These are phyloP conservation scores for Parasteatoda lunata DNA, from an alignment of 2,888 invertebrate species.

Conservation along the genomic window DNA sequence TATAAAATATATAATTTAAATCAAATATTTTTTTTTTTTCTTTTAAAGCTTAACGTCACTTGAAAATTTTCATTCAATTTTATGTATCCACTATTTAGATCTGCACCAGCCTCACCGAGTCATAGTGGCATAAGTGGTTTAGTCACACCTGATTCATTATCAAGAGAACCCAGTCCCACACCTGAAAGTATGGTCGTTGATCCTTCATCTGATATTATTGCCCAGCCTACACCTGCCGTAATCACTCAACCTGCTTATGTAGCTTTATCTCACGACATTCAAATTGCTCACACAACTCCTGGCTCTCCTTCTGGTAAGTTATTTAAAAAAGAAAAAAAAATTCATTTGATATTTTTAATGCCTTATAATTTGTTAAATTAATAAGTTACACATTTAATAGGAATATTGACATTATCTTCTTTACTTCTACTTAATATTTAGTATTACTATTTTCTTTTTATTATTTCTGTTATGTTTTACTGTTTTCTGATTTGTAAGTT, in stretches of 20 bases:
- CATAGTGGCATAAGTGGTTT: slow-evolving; percentile 81
- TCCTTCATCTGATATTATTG: slow-evolving; percentile 24
- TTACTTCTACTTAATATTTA: too few species aligned
- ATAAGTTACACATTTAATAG: too few species aligned
- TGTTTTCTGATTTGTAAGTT: too few species aligned
- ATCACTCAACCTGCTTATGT: slow-evolving; percentile 61
- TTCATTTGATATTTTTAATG: too few species aligned
- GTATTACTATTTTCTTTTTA: too few species aligned
- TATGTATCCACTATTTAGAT: slow-evolving; percentile 42
- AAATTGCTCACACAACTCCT: slow-evolving; percentile 38
- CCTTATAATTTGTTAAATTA: too few species aligned
- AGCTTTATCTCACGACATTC: slow-evolving; percentile 57
- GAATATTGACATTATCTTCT: too few species aligned
- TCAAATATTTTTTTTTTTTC: background rate
- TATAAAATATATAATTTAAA: background rate
- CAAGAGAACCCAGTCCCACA: slow-evolving; percentile 93
- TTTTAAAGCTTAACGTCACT: background rate
- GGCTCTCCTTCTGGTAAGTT: slow-evolving; percentile 30
- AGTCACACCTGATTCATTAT: slow-evolving; percentile 88
- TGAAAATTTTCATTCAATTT: background rate
- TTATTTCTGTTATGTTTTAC: too few species aligned
- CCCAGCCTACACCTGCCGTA: slow-evolving; percentile 54
- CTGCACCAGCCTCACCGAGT: slow-evolving; percentile 71
- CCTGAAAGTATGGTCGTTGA: slow-evolving; percentile 75
- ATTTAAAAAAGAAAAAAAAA: too few species aligned